Conservation (phyloP, 1,140 invertebrate species). For the Procambarus virginalis region DNA sequence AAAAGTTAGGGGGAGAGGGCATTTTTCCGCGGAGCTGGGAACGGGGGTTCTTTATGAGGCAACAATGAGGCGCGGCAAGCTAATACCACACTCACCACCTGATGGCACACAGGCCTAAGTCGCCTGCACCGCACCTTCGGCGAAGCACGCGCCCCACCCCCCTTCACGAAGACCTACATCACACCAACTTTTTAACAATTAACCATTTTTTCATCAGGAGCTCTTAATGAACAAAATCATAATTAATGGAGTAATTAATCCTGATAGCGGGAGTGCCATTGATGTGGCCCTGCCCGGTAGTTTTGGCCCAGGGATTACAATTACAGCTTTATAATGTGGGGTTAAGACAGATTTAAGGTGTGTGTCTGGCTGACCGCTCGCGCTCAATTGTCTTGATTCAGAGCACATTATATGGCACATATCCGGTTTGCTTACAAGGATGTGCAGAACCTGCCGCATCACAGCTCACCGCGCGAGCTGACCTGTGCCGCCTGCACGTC, state of each 20-base stretch:
- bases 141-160: too few species aligned
- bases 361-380: too few species aligned
- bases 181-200: slow-evolving; percentile 63
- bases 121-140: not conserved
- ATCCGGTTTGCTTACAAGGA: too few species aligned
- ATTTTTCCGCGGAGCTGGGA: slow-evolving; percentile 42
- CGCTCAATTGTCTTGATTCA: too few species aligned
- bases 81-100: slow-evolving; percentile 30
- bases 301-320: too few species aligned
- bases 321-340: too few species aligned
- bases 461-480: too few species aligned
- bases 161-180: slow-evolving; percentile 35
- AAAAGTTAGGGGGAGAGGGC: slow-evolving; percentile 56
- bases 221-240: slow-evolving; percentile 66
- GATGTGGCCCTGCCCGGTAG: slow-evolving; percentile 15
- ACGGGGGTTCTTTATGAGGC: slow-evolving; percentile 58
- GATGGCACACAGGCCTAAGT: slow-evolving; percentile 5
- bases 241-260: slow-evolving; percentile 66
- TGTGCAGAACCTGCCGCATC: too few species aligned
- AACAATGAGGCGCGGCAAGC: slow-evolving; percentile 24
- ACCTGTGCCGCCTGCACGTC: too few species aligned
- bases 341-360: too few species aligned
- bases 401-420: too few species aligned
- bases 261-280: slow-evolving; percentile 61
- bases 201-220: slow-evolving; percentile 46